phyloP scores from a whole-genome alignment of 2,797 vertebrate species.

The Notamacropus eugenii region DNA sequence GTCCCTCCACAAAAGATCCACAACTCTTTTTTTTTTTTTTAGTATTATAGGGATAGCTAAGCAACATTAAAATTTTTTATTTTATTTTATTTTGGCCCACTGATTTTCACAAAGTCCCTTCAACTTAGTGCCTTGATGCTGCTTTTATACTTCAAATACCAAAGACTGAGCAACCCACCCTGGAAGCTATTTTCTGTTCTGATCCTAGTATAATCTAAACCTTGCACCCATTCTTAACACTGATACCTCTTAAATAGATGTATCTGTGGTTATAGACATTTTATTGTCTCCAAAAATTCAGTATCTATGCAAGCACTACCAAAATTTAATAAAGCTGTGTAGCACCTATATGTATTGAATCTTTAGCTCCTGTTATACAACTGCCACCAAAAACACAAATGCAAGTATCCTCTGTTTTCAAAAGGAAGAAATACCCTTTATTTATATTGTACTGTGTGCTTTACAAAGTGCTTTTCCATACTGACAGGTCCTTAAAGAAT shows the following conservation, averaged over 20 bases:
- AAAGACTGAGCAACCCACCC: not conserved
- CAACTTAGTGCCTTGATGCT: not conserved
- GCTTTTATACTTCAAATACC: not conserved
- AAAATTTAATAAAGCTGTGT: not conserved
- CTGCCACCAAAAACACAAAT: not conserved
- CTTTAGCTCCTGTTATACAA: not conserved
- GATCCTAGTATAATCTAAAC: not conserved
- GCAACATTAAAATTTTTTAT: not conserved
- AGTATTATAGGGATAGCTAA: not conserved
- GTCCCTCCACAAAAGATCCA: not conserved
- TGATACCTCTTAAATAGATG: not conserved
- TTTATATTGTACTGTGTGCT: not conserved
- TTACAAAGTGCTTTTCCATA: not conserved
- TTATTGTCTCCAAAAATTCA: not conserved
- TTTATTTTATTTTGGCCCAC: not conserved
- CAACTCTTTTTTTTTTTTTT: not conserved
- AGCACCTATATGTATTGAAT: not conserved
- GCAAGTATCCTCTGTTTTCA: not conserved
- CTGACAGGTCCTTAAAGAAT: not conserved
- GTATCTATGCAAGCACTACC: not conserved
- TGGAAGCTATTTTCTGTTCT: not conserved
- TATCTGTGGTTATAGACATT: not conserved
- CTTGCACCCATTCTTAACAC: not conserved
- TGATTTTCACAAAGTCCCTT: not conserved
- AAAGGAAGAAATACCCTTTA: not conserved